Base-by-base conservation (phyloP, 2,113 vertebrate genomes). In the Penelope pileata region DNA sequence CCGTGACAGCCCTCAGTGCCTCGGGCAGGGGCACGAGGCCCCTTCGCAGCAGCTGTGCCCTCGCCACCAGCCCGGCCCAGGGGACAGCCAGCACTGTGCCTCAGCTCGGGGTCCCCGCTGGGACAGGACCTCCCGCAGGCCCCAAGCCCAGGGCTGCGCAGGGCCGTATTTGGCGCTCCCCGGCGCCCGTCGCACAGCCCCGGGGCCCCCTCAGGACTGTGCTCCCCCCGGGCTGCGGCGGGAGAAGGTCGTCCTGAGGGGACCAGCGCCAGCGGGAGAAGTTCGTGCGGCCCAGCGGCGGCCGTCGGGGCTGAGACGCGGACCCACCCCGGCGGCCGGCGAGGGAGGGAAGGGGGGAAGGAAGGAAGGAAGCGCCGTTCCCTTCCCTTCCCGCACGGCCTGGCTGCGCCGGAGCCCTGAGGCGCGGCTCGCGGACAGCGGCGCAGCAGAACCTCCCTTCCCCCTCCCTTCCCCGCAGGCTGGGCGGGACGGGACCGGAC, bases 111-210 rank as follows among this genome's bases (percentile, higher is more conserved):
- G 29, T 5, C 30, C 51, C 79, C 0, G 32, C 47, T 38, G 10
- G 16, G 85, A 64, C 62, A 40, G 9, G 26, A 63, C 9, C 16
- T 60, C 60, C 53, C 1, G 42, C 63, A 14, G 36, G 54, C 32
- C 42, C 77, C 69, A 23, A 29, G 1, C 36, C 26, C 1, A 27
- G 40, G 93, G 77, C 47, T 10, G 66, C 59, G 12, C 38, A 42
- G 43, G 90, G 58, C 90, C 72, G 24, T 56, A 68, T 86, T 80
- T 63, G 93, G 82, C 60, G 40, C 38, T 67, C 32, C 62, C 82
- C 58, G 13, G 19, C 2, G 40, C n/a, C 22, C 4, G 29, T 30
- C n/a, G 3, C 45, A 3, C 59, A 6, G n/a, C 38, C 51, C 47
- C 60, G 3, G 4, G 12, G 4, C 6, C 51, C 23, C 90, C 12